Conservation (phyloP, 2,888 invertebrate species). For the Clistopyga incitator region DNA sequence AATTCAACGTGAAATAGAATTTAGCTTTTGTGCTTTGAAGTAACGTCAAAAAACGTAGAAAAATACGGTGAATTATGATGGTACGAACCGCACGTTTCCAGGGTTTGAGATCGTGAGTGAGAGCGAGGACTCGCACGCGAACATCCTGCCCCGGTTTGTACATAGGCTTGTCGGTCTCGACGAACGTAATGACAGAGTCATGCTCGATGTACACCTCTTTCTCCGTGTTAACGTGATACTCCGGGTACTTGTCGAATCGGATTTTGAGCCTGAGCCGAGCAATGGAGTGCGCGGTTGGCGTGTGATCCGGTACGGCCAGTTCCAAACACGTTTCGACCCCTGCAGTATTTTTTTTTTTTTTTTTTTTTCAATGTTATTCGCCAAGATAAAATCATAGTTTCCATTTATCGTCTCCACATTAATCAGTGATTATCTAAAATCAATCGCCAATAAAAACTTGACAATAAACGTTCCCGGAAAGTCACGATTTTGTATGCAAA, state of each 20-base stretch:
- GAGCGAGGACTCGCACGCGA: constrained; percentile 85
- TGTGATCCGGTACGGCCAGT: constrained; percentile 75
- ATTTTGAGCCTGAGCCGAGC: constrained; percentile 77
- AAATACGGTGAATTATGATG: neutral
- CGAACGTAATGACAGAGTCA: constrained; percentile 85
- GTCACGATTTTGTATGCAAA: too few species aligned
- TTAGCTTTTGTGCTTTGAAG: neutral
- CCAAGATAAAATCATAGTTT: too few species aligned
- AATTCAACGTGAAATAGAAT: neutral
- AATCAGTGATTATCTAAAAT: too few species aligned
- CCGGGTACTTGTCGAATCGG: constrained; percentile 81
- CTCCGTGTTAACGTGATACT: constrained; percentile 82
- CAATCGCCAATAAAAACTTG: too few species aligned
- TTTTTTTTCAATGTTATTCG: too few species aligned
- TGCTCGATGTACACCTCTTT: constrained; percentile 85
- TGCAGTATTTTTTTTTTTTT: constrained; percentile 43
- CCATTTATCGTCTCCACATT: too few species aligned
- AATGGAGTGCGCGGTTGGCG: constrained; percentile 74
- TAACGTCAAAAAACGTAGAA: constrained; percentile 13
- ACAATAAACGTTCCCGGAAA: too few species aligned
- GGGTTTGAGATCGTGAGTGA: constrained; percentile 86
- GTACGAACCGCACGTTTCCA: constrained; percentile 85
- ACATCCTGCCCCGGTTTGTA: constrained; percentile 87
- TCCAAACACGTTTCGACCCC: constrained; percentile 80
- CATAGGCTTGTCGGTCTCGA: constrained; percentile 87